Percentiles rank a stretch among this genome's conserved stretches.
Conservation (phyloP, 2,888 invertebrate genomes). For the Melolontha melolontha region DNA sequence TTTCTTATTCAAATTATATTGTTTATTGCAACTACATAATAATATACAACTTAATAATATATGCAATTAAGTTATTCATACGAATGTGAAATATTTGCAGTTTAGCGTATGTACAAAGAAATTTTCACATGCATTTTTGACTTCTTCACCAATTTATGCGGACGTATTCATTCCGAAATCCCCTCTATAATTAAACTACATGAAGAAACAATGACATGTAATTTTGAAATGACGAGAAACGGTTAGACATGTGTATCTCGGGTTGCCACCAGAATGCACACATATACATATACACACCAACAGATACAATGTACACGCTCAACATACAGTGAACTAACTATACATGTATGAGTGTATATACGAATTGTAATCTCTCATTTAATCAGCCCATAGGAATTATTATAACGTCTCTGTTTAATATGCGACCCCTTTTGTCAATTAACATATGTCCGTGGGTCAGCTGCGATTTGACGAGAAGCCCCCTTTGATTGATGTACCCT, state of each 20-base stretch:
- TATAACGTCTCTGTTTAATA: conserved; percentile 49
- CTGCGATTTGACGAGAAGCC: conserved; percentile 48
- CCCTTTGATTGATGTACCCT: conserved; percentile 46
- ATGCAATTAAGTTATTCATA: too few species aligned
- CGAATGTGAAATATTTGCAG: not conserved
- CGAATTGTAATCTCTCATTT: conserved; percentile 42
- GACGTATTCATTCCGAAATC: conserved; percentile 4
- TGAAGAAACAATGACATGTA: conserved; percentile 35
- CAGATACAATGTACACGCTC: not conserved
- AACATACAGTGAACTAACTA: conserved; percentile 4
- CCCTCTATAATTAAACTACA: conserved; percentile 19
- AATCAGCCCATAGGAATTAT: conserved; percentile 46
- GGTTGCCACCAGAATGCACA: too few species aligned
- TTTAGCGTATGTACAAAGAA: conserved; percentile 4
- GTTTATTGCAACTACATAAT: too few species aligned
- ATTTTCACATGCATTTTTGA: conserved; percentile 26
- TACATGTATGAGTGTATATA: not conserved
- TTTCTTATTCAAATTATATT: too few species aligned
- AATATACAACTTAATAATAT: too few species aligned
- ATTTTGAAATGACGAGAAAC: conserved; percentile 24
- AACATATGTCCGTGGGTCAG: conserved; percentile 57
- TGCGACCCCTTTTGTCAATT: conserved; percentile 51
- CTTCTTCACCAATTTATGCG: conserved; percentile 5
- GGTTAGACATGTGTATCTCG: conserved; percentile 40
- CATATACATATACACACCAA: not conserved